Evolutionary conservation across 1,140 invertebrate species (phyloP), one percentile per base, ranked within the genome.

Genomic region (Magallana ariakensis): DNA sequence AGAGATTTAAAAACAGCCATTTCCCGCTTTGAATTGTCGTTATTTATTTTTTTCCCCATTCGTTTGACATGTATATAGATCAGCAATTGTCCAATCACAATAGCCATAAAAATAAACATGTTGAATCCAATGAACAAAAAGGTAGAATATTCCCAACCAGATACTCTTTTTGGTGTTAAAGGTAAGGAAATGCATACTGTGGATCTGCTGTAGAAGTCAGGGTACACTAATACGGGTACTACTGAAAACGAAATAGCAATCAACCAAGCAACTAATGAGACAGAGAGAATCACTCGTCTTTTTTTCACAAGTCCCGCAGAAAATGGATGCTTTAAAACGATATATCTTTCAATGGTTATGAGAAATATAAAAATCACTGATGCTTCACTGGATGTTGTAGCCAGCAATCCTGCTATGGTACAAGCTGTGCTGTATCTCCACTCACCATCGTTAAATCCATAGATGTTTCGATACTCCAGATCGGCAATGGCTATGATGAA

Each of bases 51-150:
- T 13, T 26, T 60, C 81, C 96, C 95, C 90, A 95, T 94, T 86
- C 96, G 94, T 19, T 96, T 96, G 90, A 95, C 94, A 93, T 95
- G 96, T 90, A 97, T 94, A 97, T 96, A 16, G 95, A 96, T 83
- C 94, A 94, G 85, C 96, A 95, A 96, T 96, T 96, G 81, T 95
- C 93, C 10, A 90, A 53, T 86, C 13, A 91, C 90, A 26, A 95
- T 94, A 46, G 94, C 86, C 58, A 95, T 94, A 94, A 96, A 95
- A 9, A 94, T 93, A 9, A 90, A 86, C 13, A 94, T 91, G 88
- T 95, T 95, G 15, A 95, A 89, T 3, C 92, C 93, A 33, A 94
- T 91, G 81, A 95, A 95, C 16, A 95, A 85, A 70, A 94, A 93
- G 9, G 92, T 91, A 4, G 94, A 94, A 88, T 95, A 95, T 84